Base-by-base conservation (phyloP, 2,888 invertebrate species). In the Eretmocerus hayati region DNA sequence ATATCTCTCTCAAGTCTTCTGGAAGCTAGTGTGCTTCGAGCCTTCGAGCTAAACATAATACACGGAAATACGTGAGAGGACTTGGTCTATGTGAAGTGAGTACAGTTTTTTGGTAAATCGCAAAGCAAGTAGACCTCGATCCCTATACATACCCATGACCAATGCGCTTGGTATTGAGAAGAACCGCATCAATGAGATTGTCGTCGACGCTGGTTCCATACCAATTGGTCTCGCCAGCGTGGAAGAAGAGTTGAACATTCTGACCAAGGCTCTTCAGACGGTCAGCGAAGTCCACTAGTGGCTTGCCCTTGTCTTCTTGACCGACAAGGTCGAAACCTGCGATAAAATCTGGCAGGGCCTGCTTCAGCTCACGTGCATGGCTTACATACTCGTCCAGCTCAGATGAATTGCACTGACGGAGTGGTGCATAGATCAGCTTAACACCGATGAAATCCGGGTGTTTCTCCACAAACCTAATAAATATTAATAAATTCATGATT, bases 141-240 rank as follows among this genome's bases (percentile, higher is more conserved):
- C n/a, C n/a, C n/a, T n/a, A n/a, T 26, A 37, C 47, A 57, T 59
- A 89, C 3, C 83, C 90, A 56, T 90, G 90, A 0, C 89, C 90
- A 50, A 90, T 81, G 37, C 90, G 75, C 58, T 82, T 83, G 0
- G 85, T 76, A 43, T 86, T 85, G 36, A 90, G 67, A 32, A 90
- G 66, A 32, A 89, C 72, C 2, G 90, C 89, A 62, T 90, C 90
- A n/a, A 87, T 69, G 6, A 90, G 66, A 66, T 90, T 89, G 49
- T 81, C 78, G 63, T 90, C 89, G 0, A 81, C 79, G 0, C 67
- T 55, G 15, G 74, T 73, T 18, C 81, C 86, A 61, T 74, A 79
- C 86, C 87, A 85, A 63, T 86, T 81, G 0, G 89, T 88, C 71
- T 90, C 90, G 0, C 87, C 90, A 0, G 89, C 86, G 64, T 90